A percentile compares a stretch with the other conserved stretches of the same genome.
These are phyloP conservation scores for Plectropomus leopardus DNA, from an alignment of 2,113 vertebrate genomes.

Conservation along the genomic window DNA sequence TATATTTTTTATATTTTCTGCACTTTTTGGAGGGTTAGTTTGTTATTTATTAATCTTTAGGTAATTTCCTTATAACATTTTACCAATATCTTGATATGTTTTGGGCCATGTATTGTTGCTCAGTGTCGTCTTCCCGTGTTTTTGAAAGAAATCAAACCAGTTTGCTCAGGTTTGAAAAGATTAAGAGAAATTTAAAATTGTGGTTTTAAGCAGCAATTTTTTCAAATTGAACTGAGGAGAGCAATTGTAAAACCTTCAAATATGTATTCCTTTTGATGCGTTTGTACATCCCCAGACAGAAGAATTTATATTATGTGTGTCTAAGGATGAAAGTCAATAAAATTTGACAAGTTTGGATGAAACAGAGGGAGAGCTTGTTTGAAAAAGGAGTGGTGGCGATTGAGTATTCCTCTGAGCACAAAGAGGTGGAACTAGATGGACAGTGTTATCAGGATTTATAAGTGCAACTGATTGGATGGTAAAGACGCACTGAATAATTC, in stretches of 20 bases:
- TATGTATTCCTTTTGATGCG: slow-evolving; percentile 32
- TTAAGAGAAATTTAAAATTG: background rate
- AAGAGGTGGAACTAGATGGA: background rate
- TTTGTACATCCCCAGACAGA: background rate
- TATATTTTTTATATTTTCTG: too few relatives aligned
- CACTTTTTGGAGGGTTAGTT: too few relatives aligned
- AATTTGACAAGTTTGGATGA: slow-evolving; percentile 23
- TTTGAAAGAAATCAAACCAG: too few relatives aligned
- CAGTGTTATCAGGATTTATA: slow-evolving; percentile 7
- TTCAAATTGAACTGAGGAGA: background rate
- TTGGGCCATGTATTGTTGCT: too few relatives aligned
- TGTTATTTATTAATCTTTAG: too few relatives aligned
- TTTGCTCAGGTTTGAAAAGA: too few relatives aligned
- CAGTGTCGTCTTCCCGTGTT: too few relatives aligned
- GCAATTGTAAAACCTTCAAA: slow-evolving; percentile 32
- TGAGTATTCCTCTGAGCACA: background rate
- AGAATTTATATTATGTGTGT: slow-evolving; percentile 20
- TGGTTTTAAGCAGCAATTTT: background rate
- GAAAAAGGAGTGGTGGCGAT: background rate
- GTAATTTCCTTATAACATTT: too few relatives aligned
- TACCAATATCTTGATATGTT: too few relatives aligned
- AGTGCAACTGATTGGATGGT: background rate
- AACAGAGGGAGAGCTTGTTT: background rate
- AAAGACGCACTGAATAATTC: background rate
- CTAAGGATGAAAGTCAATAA: slow-evolving; percentile 35